Percentiles rank a stretch among this genome's conserved stretches.
Evolutionary conservation across 2,888 invertebrate species (phyloP).

Genomic region (Liopterus haemorrhoidalis): DNA sequence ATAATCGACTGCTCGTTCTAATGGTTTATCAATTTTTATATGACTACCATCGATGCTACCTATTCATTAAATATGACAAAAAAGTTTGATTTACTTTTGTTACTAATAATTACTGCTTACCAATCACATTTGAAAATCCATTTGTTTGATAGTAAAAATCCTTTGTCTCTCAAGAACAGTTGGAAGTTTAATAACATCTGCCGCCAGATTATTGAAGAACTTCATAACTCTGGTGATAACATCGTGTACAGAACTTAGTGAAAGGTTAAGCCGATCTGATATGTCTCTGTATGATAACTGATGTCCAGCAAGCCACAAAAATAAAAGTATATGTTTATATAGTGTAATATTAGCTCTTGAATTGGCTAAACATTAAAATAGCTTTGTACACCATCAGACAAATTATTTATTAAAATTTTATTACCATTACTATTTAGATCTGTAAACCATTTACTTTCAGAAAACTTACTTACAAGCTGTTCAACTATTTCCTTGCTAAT

Average conservation of each 20-base stretch:
- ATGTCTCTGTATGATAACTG: conserved; percentile 6
- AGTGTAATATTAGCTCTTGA: no score
- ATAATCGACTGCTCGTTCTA: no score
- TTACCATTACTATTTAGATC: not conserved
- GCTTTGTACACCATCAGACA: no score
- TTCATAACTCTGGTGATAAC: not conserved
- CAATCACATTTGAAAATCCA: no score
- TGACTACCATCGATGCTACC: no score
- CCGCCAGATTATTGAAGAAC: not conserved
- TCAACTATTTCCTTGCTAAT: not conserved
- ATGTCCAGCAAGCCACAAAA: conserved; percentile 8
- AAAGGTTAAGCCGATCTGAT: not conserved
- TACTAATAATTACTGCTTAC: no score
- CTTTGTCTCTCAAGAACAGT: not conserved
- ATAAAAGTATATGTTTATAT: conserved; percentile 6
- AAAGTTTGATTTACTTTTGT: no score
- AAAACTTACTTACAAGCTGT: not conserved
- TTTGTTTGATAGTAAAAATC: no score
- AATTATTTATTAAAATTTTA: no score
- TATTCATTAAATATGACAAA: no score
- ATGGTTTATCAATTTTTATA: no score
- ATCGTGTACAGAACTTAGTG: not conserved
- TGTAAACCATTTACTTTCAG: not conserved
- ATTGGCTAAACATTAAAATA: no score
- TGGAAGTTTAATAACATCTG: not conserved